These are phyloP conservation scores for Halictus rubicundus DNA, from an alignment of 1,140 invertebrate species.

Conservation along the genomic window DNA sequence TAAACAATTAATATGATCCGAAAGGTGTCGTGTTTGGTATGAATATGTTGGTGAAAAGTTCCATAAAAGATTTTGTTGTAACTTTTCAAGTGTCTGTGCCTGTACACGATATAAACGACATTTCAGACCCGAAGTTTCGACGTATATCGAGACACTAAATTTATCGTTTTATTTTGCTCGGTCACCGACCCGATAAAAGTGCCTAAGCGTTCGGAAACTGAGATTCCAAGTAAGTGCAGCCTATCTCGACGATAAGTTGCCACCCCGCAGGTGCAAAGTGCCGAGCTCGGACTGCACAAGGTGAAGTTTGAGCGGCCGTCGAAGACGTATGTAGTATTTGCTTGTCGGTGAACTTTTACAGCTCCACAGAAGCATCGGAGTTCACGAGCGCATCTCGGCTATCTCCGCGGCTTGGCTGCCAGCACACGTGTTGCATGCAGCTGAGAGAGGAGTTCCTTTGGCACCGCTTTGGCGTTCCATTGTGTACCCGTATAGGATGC, in stretches of 20 bases:
- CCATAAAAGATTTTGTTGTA: too few species aligned
- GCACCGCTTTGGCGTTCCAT: slow-evolving; percentile 48
- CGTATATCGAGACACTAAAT: too few species aligned
- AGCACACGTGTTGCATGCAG: slow-evolving; percentile 19
- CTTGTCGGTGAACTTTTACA: slow-evolving; percentile 47
- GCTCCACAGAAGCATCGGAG: background rate
- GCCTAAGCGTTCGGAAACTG: too few species aligned
- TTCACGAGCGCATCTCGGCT: slow-evolving; percentile 26
- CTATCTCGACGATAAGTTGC: slow-evolving; percentile 17
- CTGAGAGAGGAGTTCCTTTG: background rate
- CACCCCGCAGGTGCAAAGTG: slow-evolving; percentile 12
- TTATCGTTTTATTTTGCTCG: too few species aligned
- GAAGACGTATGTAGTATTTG: slow-evolving; percentile 45
- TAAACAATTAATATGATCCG: too few species aligned
- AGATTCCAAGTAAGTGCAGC: slow-evolving; percentile 15
- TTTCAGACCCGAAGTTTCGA: too few species aligned
- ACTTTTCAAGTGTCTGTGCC: too few species aligned
- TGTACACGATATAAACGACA: too few species aligned
- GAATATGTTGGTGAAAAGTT: too few species aligned
- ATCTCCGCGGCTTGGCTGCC: background rate
- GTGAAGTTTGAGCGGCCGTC: slow-evolving; percentile 14
- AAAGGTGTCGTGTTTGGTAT: too few species aligned
- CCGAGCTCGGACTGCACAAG: slow-evolving; percentile 6
- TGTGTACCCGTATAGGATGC: slow-evolving; percentile 20
- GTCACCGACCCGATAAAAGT: too few species aligned